Conservation (phyloP, 2,113 vertebrate species). For the Onychostoma macrolepis region DNA sequence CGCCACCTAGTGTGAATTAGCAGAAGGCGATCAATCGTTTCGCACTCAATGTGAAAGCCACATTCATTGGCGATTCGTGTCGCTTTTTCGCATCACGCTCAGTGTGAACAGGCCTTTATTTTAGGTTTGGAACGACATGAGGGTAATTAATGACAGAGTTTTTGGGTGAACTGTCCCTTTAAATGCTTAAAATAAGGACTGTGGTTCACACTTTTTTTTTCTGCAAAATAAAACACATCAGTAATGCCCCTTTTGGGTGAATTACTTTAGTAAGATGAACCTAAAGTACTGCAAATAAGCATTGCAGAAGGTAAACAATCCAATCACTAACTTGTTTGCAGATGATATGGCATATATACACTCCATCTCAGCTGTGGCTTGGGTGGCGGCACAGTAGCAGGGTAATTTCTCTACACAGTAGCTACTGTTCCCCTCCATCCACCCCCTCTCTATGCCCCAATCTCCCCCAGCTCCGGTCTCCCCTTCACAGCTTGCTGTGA, state of each 20-base stretch:
- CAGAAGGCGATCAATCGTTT: too few relatives aligned
- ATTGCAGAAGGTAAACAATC: not conserved
- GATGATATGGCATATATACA: not conserved
- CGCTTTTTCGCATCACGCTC: too few relatives aligned
- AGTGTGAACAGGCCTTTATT: too few relatives aligned
- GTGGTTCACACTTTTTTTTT: too few relatives aligned
- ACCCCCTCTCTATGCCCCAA: not conserved
- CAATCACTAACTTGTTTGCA: not conserved
- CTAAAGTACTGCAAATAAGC: not conserved
- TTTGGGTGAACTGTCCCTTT: not conserved
- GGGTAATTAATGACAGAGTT: not conserved
- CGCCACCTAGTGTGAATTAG: too few relatives aligned
- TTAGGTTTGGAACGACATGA: not conserved
- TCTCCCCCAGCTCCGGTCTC: constrained; percentile 47
- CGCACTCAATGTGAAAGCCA: too few relatives aligned
- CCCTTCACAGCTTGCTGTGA: constrained; percentile 74
- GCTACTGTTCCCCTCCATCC: constrained; percentile 54
- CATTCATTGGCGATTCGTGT: too few relatives aligned
- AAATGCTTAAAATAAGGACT: too few relatives aligned
- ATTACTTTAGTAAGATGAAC: not conserved
- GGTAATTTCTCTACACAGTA: constrained; percentile 53
- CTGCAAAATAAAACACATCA: too few relatives aligned
- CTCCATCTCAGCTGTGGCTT: constrained; percentile 26
- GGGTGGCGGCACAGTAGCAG: constrained; percentile 49
- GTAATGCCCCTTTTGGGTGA: not conserved